phyloP scores from a whole-genome alignment of 2,113 vertebrate genomes.

The Lichenostomus cassidix region DNA sequence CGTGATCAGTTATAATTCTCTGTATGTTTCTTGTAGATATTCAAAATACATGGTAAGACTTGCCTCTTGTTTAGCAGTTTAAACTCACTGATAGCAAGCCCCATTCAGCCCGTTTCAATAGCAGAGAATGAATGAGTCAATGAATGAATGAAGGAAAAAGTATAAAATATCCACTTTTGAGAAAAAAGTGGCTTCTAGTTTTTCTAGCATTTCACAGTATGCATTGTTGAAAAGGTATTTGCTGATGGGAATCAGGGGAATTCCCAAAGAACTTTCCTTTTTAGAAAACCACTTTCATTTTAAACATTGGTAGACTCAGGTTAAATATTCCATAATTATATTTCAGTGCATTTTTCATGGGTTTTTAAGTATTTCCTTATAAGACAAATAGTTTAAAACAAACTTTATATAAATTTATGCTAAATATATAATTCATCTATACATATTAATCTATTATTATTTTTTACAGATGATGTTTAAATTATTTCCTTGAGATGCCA shows the following conservation, averaged over 20 bases:
- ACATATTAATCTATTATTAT: background rate
- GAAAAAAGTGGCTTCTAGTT: background rate
- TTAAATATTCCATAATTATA: background rate
- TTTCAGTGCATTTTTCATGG: background rate
- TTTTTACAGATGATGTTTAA: background rate
- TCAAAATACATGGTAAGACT: constrained; percentile 22
- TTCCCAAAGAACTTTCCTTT: background rate
- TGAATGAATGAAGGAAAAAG: background rate
- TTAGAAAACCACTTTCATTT: background rate
- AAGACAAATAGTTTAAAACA: fast-evolving
- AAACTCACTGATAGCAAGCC: background rate
- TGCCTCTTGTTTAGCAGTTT: constrained; percentile 1
- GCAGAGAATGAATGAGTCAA: background rate
- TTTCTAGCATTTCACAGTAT: background rate
- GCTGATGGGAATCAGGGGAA: background rate
- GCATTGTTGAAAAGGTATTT: background rate
- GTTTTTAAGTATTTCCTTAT: background rate
- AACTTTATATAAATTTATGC: background rate
- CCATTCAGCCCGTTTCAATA: background rate
- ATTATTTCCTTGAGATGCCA: background rate
- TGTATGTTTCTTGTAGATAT: constrained; percentile 36
- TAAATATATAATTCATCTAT: background rate
- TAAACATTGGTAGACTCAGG: background rate
- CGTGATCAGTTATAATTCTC: background rate
- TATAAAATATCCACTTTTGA: background rate